phyloP scores from a whole-genome alignment of 2,113 vertebrate genomes.

The Notarius lentiginosus region DNA sequence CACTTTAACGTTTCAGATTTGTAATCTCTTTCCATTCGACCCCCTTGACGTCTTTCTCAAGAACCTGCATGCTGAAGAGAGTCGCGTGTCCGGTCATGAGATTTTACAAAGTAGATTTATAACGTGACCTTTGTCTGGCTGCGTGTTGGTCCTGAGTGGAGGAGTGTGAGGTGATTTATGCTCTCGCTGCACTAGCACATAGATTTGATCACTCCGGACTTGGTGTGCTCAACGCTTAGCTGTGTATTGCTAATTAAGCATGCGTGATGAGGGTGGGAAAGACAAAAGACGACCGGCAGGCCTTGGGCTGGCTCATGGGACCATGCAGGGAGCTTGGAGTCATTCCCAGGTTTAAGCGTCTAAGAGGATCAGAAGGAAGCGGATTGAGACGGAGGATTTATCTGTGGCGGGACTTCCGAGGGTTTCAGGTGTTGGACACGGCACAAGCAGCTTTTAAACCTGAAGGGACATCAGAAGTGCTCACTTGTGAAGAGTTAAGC shows the following conservation, averaged over 20 bases:
- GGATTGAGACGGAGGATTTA: constrained; percentile 30
- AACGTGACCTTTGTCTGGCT: background rate
- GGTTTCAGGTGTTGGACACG: background rate
- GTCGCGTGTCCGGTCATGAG: background rate
- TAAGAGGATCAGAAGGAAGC: constrained; percentile 38
- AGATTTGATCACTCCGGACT: background rate
- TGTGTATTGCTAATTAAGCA: constrained; percentile 23
- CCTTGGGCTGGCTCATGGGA: background rate
- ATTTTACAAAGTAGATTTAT: background rate
- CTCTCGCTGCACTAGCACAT: background rate
- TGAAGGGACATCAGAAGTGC: too few relatives aligned
- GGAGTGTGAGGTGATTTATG: background rate
- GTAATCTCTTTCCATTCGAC: background rate
- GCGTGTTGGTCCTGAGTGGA: background rate
- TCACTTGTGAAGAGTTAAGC: background rate
- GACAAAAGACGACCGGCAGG: constrained; percentile 33
- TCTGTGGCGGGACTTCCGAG: background rate
- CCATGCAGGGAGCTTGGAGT: constrained; percentile 6
- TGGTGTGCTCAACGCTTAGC: background rate
- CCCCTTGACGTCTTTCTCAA: background rate
- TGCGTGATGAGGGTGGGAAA: constrained; percentile 22
- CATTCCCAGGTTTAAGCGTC: constrained; percentile 12
- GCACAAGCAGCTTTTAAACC: background rate
- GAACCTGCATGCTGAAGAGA: background rate
- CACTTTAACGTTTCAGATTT: background rate